These are phyloP conservation scores for Tetranychus urticae DNA, from an alignment of 1,140 invertebrate species.

Conservation along the genomic window DNA sequence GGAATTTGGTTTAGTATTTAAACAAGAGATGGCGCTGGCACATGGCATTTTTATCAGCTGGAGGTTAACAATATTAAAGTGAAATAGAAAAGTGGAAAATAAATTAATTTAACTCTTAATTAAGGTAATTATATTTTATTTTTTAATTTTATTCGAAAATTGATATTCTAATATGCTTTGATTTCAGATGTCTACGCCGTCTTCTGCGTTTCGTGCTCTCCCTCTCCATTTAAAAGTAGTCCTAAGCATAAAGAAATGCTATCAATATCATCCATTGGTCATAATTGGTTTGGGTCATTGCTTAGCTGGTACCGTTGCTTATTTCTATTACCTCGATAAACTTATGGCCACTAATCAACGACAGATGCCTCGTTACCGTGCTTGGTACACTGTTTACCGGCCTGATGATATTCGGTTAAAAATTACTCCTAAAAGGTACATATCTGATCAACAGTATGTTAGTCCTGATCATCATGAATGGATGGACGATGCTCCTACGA, in stretches of 20 bases:
- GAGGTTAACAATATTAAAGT: no score
- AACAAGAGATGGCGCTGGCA: no score
- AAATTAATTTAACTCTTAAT: no score
- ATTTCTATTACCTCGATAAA: background rate
- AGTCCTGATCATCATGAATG: background rate
- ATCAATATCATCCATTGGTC: background rate
- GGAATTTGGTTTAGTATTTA: no score
- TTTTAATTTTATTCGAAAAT: no score
- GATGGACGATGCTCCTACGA: background rate
- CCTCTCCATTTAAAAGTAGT: background rate
- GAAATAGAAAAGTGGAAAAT: no score
- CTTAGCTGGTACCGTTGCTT: background rate
- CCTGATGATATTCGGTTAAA: background rate
- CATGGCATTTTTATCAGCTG: no score
- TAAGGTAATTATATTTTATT: no score
- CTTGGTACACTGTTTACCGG: background rate
- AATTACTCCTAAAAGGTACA: background rate
- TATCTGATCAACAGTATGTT: background rate
- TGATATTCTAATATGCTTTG: no score
- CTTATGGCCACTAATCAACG: background rate
- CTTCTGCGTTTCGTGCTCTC: background rate
- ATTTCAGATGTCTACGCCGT: background rate
- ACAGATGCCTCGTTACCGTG: background rate
- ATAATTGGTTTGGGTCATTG: background rate
- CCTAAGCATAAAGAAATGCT: background rate